phyloP scores from a whole-genome alignment of 2,888 invertebrate species.

The Drosophila peninsularis region DNA sequence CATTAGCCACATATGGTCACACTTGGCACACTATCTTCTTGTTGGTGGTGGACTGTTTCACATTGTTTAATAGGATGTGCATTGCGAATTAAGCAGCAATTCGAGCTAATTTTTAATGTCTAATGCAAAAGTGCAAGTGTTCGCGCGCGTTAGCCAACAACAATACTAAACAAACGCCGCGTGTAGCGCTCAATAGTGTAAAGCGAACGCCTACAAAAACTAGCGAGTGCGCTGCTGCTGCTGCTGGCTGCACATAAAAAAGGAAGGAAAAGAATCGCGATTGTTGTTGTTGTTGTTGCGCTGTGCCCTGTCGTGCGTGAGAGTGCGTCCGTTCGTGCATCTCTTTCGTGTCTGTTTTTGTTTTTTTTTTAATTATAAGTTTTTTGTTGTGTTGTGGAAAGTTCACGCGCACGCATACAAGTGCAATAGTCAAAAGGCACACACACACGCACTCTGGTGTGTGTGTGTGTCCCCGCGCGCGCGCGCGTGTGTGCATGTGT shows the following conservation, averaged over 20 bases:
- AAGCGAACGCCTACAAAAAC: conserved; percentile 28
- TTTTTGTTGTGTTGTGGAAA: conserved; percentile 55
- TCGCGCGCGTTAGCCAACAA: conserved; percentile 35
- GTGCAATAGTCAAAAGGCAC: conserved; percentile 33
- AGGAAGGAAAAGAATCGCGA: conserved; percentile 51
- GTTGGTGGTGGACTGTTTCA: conserved; percentile 60
- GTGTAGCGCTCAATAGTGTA: conserved; percentile 14
- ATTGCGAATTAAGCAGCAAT: conserved; percentile 57
- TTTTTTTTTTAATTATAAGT: conserved; percentile 36
- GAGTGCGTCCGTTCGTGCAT: conserved; percentile 39
- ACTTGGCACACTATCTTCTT: conserved; percentile 45
- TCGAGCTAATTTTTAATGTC: conserved; percentile 33
- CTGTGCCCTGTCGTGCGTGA: conserved; percentile 38
- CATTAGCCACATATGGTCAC: conserved; percentile 38
- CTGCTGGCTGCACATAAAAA: conserved; percentile 19
- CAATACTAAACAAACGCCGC: conserved; percentile 20
- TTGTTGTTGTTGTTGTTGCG: conserved; percentile 36
- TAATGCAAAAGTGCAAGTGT: conserved; percentile 56
- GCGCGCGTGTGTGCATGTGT: conserved; percentile 34
- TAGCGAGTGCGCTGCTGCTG: conserved; percentile 43
- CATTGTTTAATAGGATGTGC: conserved; percentile 58
- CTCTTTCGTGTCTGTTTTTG: conserved; percentile 54
- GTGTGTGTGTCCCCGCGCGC: conserved; percentile 23
- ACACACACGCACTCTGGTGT: conserved; percentile 37
- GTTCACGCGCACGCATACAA: conserved; percentile 47